phyloP scores from a whole-genome alignment of 2,797 vertebrate genomes.

The Hyperoplus lanceolatus region DNA sequence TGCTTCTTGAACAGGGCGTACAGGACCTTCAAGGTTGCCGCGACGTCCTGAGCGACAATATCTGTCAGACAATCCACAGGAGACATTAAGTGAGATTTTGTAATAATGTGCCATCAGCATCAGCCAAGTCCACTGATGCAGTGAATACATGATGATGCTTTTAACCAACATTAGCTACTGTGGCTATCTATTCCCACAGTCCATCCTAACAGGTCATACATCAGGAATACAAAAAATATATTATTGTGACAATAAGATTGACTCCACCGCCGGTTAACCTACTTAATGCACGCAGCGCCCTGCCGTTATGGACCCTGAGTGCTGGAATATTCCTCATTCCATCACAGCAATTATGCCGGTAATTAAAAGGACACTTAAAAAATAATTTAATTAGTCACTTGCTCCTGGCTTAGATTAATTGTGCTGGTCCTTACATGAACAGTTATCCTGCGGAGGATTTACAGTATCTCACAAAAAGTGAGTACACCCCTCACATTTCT shows the following conservation, averaged over 20 bases:
- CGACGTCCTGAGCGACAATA: conserved; percentile 89
- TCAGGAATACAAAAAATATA: conserved; percentile 49
- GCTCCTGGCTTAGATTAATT: conserved; percentile 75
- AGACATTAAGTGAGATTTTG: conserved; percentile 42
- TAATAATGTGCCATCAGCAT: conserved; percentile 28
- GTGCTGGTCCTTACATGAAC: conserved; percentile 61
- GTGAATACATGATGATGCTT: conserved; percentile 40
- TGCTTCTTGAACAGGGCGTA: conserved; percentile 91
- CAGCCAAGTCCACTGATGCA: conserved; percentile 29
- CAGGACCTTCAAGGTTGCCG: conserved; percentile 88
- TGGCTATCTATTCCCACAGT: conserved; percentile 30
- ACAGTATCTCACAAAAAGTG: no score
- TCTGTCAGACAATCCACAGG: conserved; percentile 82
- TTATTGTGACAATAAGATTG: conserved; percentile 72
- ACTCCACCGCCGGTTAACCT: conserved; percentile 61
- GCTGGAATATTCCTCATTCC: conserved; percentile 66
- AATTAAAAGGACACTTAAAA: conserved; percentile 81
- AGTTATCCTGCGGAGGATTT: conserved; percentile 58
- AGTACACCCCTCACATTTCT: no score
- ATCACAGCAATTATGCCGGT: conserved; percentile 71
- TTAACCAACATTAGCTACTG: conserved; percentile 59
- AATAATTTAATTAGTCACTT: conserved; percentile 74
- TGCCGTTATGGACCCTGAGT: conserved; percentile 58
- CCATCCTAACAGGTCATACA: conserved; percentile 63
- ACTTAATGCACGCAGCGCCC: conserved; percentile 61